Evolutionary conservation across 2,113 vertebrate species (phyloP).

Genomic region (Mobula hypostoma): DNA sequence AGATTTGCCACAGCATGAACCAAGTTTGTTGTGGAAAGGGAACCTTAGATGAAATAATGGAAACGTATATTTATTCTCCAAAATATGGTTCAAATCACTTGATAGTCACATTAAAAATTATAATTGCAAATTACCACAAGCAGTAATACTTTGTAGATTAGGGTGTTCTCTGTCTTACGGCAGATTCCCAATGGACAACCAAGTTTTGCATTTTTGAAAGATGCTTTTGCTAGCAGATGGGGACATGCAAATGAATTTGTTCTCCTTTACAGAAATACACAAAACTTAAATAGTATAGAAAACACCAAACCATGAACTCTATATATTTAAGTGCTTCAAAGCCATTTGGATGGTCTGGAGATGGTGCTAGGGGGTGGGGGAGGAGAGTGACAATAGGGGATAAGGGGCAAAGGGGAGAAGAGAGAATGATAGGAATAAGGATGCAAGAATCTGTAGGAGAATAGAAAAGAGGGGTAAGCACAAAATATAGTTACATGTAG

Average conservation of each 20-base stretch:
- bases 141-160: no score
- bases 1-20: neutral
- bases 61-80: neutral
- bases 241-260: neutral
- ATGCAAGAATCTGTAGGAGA: no score
- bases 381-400: no score
- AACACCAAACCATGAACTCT: neutral
- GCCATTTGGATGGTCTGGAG: neutral
- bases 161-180: neutral
- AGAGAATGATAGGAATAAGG: no score
- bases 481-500: neutral
- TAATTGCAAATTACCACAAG: neutral
- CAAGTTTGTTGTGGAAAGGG: neutral
- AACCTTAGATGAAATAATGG: neutral
- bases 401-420: no score
- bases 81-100: neutral
- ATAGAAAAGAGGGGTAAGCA: no score
- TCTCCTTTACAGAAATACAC: conserved; percentile 2
- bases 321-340: conserved; percentile 37
- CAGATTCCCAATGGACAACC: neutral
- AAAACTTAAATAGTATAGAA: neutral
- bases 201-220: neutral
- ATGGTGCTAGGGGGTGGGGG: neutral
- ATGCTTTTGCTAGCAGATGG: neutral
- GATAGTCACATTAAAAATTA: neutral